Evolutionary conservation across 2,113 vertebrate genomes (phyloP).

Genomic region (Hystrix brachyura): DNA sequence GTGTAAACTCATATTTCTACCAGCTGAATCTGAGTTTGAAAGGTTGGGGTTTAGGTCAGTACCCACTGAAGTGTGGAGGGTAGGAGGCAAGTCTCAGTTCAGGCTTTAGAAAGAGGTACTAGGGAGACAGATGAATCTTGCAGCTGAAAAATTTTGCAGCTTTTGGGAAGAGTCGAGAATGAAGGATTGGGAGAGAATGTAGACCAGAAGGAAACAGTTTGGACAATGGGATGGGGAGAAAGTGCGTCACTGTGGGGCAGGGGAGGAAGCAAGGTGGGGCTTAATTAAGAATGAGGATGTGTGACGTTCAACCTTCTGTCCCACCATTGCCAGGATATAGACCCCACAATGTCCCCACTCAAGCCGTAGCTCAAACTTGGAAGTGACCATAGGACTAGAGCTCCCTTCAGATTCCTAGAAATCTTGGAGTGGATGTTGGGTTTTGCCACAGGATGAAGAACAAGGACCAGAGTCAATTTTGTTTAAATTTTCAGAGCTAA

Average conservation of each 20-base stretch:
- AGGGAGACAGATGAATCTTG: background rate
- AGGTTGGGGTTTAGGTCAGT: background rate
- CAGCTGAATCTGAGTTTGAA: background rate
- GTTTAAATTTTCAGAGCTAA: background rate
- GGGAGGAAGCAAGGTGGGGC: background rate
- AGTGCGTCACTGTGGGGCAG: background rate
- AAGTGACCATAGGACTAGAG: background rate
- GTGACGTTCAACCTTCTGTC: background rate
- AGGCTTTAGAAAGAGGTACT: background rate
- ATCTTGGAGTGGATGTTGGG: background rate
- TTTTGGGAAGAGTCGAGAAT: background rate
- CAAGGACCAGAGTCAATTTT: background rate
- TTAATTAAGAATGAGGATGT: background rate
- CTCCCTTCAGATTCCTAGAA: background rate
- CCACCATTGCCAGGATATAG: background rate
- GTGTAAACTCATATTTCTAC: background rate
- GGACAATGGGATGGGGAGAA: background rate
- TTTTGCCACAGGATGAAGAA: background rate
- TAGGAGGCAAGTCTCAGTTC: background rate
- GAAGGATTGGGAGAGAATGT: background rate
- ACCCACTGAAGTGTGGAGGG: too few species aligned
- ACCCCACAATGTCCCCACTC: accelerated
- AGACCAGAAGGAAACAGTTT: background rate
- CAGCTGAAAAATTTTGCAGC: background rate
- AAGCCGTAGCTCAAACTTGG: background rate